Base-by-base conservation (phyloP, 2,888 invertebrate genomes). In the Eristalinus sepulchralis region DNA sequence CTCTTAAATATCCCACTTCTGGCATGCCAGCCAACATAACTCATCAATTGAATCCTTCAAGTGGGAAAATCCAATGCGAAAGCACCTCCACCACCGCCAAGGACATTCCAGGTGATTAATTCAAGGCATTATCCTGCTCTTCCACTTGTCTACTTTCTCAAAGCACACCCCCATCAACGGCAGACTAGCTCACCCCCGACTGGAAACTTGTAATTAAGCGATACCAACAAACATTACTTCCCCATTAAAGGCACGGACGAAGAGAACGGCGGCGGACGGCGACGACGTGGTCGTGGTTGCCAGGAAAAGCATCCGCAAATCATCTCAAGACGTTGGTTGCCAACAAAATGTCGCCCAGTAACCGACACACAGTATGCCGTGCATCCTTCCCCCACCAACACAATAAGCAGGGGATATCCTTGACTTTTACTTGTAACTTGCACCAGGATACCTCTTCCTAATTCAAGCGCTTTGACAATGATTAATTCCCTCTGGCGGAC, bases 391-490 rank as follows among this genome's bases (percentile, higher is more conserved):
- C 57, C 27, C 33, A 36, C 39, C 5, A 36, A 59, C 67, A 76
- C 81, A 77, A 66, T 60, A 62, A 60, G 24, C 68, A 72, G 34
- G 53, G 71, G 84, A 72, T 77, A 85, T 68, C 81, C 71, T 81
- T 81, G 84, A 81, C 81, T 85, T 81, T 81, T 77, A 63, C 81
- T 67, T 72, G 71, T 72, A 72, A 77, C 80, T 75, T 81, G 80
- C 84, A 80, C 63, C 70, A 85, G 83, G 73, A 83, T 86, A 88
- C 79, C 77, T 86, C 70, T 68, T 88, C 78, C 86, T 89, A 89
- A 89, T 89, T 89, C 88, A 89, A 88, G 88, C 83, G 86, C 88
- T 88, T 88, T 89, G 89, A 89, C 89, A 89, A 88, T 89, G 89
- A 90, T 89, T 89, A 89, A 89, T 89, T 89, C 84, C 80, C 81